A percentile compares a stretch with the other conserved stretches of the same genome.
These are phyloP conservation scores for Tachina grossa DNA, from an alignment of 2,888 invertebrate genomes.

Conservation along the genomic window DNA sequence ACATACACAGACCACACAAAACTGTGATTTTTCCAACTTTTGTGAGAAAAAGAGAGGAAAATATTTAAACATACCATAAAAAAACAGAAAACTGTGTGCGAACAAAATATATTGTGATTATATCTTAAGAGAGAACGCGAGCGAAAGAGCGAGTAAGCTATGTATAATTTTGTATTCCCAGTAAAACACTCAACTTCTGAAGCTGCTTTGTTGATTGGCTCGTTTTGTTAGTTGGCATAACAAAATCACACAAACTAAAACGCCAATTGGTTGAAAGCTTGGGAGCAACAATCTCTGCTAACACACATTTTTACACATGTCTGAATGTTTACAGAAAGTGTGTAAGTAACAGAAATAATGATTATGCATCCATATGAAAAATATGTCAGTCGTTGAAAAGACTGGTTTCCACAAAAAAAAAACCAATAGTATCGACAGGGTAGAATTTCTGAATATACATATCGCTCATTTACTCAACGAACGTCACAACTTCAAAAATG, in stretches of 20 bases:
- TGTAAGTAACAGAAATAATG: conserved; percentile 2
- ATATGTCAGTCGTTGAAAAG: background rate
- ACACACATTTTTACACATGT: background rate
- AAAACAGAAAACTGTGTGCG: too few relatives aligned
- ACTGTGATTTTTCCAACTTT: too few relatives aligned
- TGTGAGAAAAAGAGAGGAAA: too few relatives aligned
- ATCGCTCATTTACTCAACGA: too few relatives aligned
- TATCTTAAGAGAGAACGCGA: background rate
- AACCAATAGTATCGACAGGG: background rate
- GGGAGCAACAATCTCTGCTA: background rate
- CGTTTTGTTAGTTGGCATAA: background rate
- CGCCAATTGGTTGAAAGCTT: conserved; percentile 39
- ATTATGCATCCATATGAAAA: background rate
- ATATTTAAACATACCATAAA: too few relatives aligned
- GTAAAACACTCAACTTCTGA: conserved; percentile 17
- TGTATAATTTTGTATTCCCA: conserved; percentile 36
- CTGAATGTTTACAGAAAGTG: background rate
- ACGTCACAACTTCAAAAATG: too few relatives aligned
- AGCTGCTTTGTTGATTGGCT: conserved; percentile 40
- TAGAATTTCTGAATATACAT: background rate
- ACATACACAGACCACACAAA: too few relatives aligned
- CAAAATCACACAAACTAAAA: background rate
- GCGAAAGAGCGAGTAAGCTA: conserved; percentile 9
- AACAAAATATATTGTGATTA: too few relatives aligned
- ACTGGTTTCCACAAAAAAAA: background rate